Evolutionary conservation across 2,113 vertebrate species (phyloP).

Genomic region (Kobus ellipsiprymnus): DNA sequence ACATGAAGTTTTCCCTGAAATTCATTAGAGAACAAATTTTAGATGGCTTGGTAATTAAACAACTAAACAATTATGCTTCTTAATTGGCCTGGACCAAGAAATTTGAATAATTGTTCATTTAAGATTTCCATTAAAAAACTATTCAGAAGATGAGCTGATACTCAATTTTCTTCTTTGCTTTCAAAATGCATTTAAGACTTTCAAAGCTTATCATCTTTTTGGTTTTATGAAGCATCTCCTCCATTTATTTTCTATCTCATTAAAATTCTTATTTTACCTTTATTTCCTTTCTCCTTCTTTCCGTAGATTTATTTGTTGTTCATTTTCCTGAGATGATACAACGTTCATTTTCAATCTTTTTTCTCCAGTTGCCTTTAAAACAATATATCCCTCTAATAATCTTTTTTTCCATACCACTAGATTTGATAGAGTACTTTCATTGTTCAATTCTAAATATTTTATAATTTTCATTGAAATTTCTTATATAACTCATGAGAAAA

Average conservation of each 20-base stretch:
- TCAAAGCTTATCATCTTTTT: neutral
- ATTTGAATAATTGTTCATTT: neutral
- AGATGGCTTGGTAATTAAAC: neutral
- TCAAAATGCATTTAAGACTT: neutral
- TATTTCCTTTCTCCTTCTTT: neutral
- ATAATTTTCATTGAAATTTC: neutral
- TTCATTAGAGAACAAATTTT: neutral
- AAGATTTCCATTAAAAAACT: neutral
- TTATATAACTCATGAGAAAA: neutral
- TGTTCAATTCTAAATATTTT: neutral
- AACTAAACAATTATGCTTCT: neutral
- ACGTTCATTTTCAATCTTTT: neutral
- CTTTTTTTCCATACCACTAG: neutral
- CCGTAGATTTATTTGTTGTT: neutral
- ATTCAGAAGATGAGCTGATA: neutral
- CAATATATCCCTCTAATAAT: neutral
- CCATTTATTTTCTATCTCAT: neutral
- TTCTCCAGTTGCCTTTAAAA: neutral
- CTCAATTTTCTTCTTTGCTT: neutral
- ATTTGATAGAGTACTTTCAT: neutral
- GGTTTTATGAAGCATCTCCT: neutral
- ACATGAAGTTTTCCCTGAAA: neutral
- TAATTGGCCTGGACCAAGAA: neutral
- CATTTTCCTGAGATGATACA: neutral
- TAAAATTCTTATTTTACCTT: neutral